Percentiles rank a stretch among this genome's conserved stretches.
Conservation (phyloP, 1,140 invertebrate genomes). For the Solenopsis invicta region DNA sequence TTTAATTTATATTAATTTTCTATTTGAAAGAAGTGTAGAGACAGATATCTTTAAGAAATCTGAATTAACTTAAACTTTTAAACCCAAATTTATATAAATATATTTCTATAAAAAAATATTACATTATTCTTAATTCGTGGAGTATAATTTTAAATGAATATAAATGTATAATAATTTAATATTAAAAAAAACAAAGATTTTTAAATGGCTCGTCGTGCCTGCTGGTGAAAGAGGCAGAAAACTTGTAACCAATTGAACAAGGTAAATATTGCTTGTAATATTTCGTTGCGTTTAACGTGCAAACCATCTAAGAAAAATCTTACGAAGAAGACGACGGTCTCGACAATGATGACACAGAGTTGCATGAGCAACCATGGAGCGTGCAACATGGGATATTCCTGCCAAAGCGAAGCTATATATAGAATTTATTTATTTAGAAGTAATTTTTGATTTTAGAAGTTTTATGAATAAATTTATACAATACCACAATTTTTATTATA, state of each 20-base stretch:
- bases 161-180: conserved; percentile 7
- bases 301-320: conserved; percentile 82
- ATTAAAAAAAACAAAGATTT: background rate
- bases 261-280: conserved; percentile 80
- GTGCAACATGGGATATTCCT: conserved; percentile 85
- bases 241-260: conserved; percentile 85
- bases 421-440: conserved; percentile 5
- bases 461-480: background rate
- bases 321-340: conserved; percentile 82
- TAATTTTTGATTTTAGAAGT: background rate
- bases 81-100: background rate
- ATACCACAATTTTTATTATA: background rate
- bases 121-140: background rate
- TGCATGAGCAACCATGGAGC: conserved; percentile 86
- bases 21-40: too few relatives aligned
- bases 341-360: conserved; percentile 83
- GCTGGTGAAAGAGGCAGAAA: conserved; percentile 83
- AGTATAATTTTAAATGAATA: conserved; percentile 2
- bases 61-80: background rate
- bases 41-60: background rate
- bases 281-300: conserved; percentile 81
- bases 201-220: conserved; percentile 63
- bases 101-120: conserved; percentile 4
- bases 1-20: too few relatives aligned
- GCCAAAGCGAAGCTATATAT: conserved; percentile 14